Conservation (phyloP, 1,140 invertebrate species). For the Bombus turneri region DNA sequence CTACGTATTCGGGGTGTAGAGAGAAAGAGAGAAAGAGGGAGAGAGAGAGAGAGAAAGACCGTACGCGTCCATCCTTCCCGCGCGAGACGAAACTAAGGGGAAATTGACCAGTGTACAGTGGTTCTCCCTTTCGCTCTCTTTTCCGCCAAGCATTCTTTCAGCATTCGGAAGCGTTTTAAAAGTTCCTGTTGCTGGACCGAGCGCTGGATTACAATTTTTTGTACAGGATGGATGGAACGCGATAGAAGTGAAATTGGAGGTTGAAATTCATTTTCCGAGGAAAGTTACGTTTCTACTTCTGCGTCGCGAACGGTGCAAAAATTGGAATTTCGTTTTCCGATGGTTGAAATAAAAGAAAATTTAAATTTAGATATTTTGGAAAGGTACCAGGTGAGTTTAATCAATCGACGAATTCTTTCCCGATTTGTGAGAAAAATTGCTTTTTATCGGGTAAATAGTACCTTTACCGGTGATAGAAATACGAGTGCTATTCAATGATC, state of each 20-base stretch:
- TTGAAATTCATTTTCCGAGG: not conserved
- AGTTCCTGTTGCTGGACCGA: not conserved
- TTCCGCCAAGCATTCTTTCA: not conserved
- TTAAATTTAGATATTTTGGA: not conserved
- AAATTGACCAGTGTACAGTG: constrained; percentile 78
- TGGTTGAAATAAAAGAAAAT: not conserved
- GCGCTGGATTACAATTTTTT: not conserved
- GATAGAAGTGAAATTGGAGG: no score
- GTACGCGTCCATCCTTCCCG: constrained; percentile 60
- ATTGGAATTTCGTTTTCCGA: not conserved
- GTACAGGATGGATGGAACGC: no score
- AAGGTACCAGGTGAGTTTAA: not conserved
- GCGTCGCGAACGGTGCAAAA: not conserved
- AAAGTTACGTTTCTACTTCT: not conserved
- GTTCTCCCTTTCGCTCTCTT: constrained; percentile 66
- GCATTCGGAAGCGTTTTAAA: not conserved
- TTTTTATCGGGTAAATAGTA: no score
- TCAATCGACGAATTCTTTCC: not conserved
- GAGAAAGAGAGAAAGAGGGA: not conserved
- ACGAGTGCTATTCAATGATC: no score
- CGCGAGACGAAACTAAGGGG: constrained; percentile 73
- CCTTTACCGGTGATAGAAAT: no score
- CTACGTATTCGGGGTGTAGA: constrained; percentile 65
- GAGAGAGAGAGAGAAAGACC: not conserved
- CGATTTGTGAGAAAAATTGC: not conserved